Percentiles rank a stretch among this genome's conserved stretches.
Evolutionary conservation across 2,888 invertebrate genomes (phyloP).

Genomic region (Stictocephala bisonia): DNA sequence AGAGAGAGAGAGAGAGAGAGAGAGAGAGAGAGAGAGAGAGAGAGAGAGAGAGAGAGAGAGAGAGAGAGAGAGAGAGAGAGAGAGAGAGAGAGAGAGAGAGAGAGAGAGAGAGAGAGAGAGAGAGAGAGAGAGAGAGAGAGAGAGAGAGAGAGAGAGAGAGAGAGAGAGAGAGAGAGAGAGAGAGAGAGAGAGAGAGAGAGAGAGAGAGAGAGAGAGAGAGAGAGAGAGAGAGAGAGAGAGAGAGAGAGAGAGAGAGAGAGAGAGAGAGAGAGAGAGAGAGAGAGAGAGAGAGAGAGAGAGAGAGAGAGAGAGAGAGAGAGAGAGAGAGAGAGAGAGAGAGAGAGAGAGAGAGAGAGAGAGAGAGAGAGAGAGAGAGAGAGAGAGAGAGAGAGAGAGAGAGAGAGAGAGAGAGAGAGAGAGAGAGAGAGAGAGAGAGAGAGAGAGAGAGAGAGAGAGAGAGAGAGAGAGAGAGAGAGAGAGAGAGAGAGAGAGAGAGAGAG

Average conservation of each 20-base stretch:
- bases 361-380: no score
- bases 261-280: constrained; percentile 26
- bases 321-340: no score
- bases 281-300: constrained; percentile 26
- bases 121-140: not conserved
- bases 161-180: not conserved
- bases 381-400: no score
- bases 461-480: no score
- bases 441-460: no score
- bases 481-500: no score
- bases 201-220: not conserved
- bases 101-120: not conserved
- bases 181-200: not conserved
- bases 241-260: no score
- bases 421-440: no score
- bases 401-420: no score
- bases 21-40: not conserved
- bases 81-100: not conserved
- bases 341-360: no score
- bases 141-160: not conserved
- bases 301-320: no score
- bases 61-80: not conserved
- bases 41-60: not conserved
- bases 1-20: not conserved
- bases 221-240: not conserved